Evolutionary conservation across 2,797 vertebrate genomes (phyloP).

Genomic region (Sylvilagus floridanus): DNA sequence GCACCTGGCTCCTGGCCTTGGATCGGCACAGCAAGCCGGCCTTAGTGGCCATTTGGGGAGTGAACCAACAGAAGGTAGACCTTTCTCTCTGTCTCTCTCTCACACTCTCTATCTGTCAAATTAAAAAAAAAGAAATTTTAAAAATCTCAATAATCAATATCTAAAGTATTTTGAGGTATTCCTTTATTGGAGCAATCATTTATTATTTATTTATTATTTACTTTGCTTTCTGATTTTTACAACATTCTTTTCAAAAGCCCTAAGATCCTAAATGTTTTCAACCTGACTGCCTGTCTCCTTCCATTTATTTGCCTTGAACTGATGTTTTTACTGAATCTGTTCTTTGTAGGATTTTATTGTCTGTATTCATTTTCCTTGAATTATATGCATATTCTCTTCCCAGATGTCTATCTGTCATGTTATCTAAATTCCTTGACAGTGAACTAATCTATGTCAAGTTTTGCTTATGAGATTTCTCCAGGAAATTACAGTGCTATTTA

Average conservation of each 20-base stretch:
- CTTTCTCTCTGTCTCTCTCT: no score
- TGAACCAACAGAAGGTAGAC: no score
- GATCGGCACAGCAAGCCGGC: no score
- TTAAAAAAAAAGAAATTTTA: no score
- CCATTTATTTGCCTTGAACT: conserved; percentile 34
- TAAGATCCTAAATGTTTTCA: conserved; percentile 44
- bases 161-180: conserved; percentile 63
- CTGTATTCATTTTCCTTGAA: conserved; percentile 70
- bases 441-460: conserved; percentile 3
- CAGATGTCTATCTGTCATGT: conserved; percentile 71
- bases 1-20: no score
- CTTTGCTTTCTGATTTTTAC: conserved; percentile 45
- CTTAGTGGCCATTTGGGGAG: no score
- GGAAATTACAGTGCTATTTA: conserved; percentile 65
- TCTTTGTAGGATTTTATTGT: conserved; percentile 66
- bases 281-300: conserved; percentile 17
- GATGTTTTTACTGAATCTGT: conserved; percentile 25
- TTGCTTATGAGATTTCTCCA: conserved; percentile 63
- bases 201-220: conserved; percentile 61
- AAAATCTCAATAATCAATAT: not conserved
- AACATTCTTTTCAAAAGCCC: conserved; percentile 63
- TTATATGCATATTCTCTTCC: conserved; percentile 72
- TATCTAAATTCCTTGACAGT: not conserved
- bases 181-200: conserved; percentile 65
- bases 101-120: no score